Percentiles rank a stretch among this genome's conserved stretches.
These are phyloP conservation scores for Procapra przewalskii DNA, from an alignment of 2,113 vertebrate genomes.

Conservation along the genomic window DNA sequence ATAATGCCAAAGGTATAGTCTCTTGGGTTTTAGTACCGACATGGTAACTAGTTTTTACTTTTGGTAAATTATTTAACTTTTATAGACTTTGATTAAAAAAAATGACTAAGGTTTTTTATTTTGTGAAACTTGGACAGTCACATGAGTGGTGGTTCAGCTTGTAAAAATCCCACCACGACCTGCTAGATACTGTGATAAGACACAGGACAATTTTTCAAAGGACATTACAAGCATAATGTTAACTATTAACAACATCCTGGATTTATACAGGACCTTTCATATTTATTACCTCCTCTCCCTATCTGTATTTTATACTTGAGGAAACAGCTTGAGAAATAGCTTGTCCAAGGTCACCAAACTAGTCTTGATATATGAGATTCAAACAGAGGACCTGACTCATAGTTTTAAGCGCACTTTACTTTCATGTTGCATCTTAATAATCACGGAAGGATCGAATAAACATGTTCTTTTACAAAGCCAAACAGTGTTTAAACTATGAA, in stretches of 20 bases:
- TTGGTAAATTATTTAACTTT: neutral
- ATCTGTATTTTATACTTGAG: constrained; percentile 27
- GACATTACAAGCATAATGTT: neutral
- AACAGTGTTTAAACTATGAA: neutral
- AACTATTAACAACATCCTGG: constrained; percentile 22
- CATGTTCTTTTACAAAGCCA: neutral
- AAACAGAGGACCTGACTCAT: neutral
- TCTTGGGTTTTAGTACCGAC: neutral
- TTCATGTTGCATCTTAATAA: neutral
- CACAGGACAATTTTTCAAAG: constrained; percentile 30
- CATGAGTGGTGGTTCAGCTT: constrained; percentile 18
- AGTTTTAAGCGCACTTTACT: constrained; percentile 6
- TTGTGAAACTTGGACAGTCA: neutral
- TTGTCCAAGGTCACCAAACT: constrained; percentile 44
- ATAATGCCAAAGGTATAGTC: neutral
- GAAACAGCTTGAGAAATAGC: neutral
- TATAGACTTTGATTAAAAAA: neutral
- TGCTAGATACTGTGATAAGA: neutral
- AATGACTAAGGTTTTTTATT: constrained; percentile 26
- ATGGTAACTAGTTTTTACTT: neutral
- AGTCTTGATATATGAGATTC: constrained; percentile 2
- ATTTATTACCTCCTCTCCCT: constrained; percentile 15
- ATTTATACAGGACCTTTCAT: neutral
- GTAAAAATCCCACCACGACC: neutral
- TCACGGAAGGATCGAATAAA: neutral